Conservation (phyloP, 2,113 vertebrate genomes). For the Phoxinus phoxinus region DNA sequence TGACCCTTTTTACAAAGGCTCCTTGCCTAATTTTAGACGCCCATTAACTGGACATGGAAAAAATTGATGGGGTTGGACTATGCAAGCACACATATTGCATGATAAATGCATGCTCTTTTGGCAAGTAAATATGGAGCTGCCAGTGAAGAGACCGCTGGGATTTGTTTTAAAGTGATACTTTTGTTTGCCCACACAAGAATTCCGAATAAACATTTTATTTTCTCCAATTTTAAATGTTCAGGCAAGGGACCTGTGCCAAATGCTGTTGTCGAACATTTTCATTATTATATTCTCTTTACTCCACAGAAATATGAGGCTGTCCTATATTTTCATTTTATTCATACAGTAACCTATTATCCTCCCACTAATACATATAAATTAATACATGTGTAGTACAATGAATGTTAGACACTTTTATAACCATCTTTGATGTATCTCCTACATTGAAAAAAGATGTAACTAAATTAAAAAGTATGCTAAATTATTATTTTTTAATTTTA, state of each 20-base stretch:
- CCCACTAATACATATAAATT: not conserved
- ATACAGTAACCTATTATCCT: not conserved
- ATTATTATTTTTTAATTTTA: too few relatives aligned
- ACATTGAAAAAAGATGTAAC: too few relatives aligned
- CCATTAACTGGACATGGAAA: conserved; percentile 61
- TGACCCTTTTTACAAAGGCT: conserved; percentile 52
- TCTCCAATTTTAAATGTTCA: not conserved
- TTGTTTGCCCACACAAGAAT: conserved; percentile 29
- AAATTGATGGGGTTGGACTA: conserved; percentile 44
- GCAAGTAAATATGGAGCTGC: conserved; percentile 22
- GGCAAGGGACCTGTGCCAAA: conserved; percentile 25
- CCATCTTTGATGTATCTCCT: not conserved
- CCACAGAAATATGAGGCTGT: not conserved
- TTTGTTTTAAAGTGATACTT: conserved; percentile 23
- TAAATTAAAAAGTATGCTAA: too few relatives aligned
- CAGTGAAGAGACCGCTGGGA: conserved; percentile 24
- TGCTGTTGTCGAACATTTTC: conserved; percentile 8
- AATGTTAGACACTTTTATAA: not conserved
- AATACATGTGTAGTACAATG: not conserved
- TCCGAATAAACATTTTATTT: conserved; percentile 38
- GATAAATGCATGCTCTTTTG: conserved; percentile 47
- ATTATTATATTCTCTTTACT: conserved; percentile 10
- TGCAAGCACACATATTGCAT: conserved; percentile 10
- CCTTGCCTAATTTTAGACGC: conserved; percentile 64
- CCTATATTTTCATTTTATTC: not conserved